Base-by-base conservation (phyloP, 1,140 invertebrate species). In the Drosophila bifasciata region DNA sequence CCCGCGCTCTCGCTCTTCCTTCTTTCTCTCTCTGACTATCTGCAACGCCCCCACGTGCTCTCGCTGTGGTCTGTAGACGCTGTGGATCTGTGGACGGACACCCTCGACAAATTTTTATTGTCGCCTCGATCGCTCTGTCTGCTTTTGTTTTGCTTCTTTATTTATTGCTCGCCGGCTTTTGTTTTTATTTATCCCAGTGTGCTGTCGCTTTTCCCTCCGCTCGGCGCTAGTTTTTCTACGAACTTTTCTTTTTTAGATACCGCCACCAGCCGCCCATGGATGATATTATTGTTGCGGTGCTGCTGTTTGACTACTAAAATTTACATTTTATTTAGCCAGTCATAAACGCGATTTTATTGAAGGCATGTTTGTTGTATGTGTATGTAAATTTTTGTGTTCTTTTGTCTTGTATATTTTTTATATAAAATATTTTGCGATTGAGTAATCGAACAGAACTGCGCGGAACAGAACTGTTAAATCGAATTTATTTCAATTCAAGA, bases 291-390 rank as follows among this genome's bases (percentile, higher is more conserved):
- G n/a, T 51, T 52, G 39, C 49, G 68, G 48, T 59, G 25, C 59
- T 57, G 51, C 21, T 61, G 57, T 46, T 57, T 49, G 39, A 44
- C 40, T 40, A 69, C 76, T 69, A 86, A 74, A 73, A 85, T 85
- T 86, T 69, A 80, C 80, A 85, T 85, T 85, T 85, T 86, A 85
- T 85, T 85, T 69, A 11, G 62, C 76, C 51, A 76, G 80, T 76
- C 67, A 80, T 68, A 74, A 79, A 79, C 68, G 73, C 45, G 51
- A 61, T 53, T 71, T 49, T 53, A 58, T 62, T 63, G 50, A 55
- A 41, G 62, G 50, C 52, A 55, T 61, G 62, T 49, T 39, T 71
- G 59, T 71, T 43, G 23, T 28, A 79, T 43, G 23, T 28, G 74
- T 60, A 64, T 41, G 64, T 69, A 56, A 66, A 56, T 86, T 51